phyloP scores from a whole-genome alignment of 2,113 vertebrate species.

The Danio rerio region DNA sequence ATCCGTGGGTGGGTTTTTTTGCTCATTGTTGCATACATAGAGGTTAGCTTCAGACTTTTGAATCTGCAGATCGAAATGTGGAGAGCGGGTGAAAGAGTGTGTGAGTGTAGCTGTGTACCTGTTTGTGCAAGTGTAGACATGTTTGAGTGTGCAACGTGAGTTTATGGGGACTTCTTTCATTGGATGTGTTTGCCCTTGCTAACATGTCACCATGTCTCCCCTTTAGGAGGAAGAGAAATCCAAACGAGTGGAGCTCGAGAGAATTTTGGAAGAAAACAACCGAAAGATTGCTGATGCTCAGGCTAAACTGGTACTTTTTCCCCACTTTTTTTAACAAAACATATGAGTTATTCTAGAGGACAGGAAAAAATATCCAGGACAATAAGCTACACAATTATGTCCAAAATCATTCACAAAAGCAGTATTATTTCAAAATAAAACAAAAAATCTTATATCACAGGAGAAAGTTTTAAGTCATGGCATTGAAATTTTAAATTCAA shows the following conservation, averaged over 20 bases:
- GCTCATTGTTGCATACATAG: conserved; percentile 3
- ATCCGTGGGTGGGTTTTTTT: conserved; percentile 52
- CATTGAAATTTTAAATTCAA: too few species aligned
- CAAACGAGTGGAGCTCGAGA: conserved; percentile 98
- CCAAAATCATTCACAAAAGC: neutral
- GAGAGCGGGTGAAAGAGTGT: conserved; percentile 22
- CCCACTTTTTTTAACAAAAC: neutral
- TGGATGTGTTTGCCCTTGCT: conserved; percentile 69
- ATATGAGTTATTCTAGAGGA: neutral
- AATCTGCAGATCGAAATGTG: conserved; percentile 39
- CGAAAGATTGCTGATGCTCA: conserved; percentile 99
- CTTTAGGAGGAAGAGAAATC: conserved; percentile 99
- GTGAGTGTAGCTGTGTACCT: conserved; percentile 36
- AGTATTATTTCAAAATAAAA: neutral
- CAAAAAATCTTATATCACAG: too few species aligned
- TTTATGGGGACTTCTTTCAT: conserved; percentile 44
- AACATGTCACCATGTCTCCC: conserved; percentile 91
- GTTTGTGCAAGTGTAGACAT: conserved; percentile 22
- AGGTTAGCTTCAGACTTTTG: conserved; percentile 43
- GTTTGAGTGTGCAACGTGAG: conserved; percentile 44
- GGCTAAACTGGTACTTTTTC: conserved; percentile 90
- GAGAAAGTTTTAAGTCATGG: too few species aligned
- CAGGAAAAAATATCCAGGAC: neutral
- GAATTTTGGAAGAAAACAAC: conserved; percentile 99
- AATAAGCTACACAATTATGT: neutral